Evolutionary conservation across 2,888 invertebrate genomes (phyloP), one percentile per base, ranked within the genome.

Genomic region (Trilocha varians): DNA sequence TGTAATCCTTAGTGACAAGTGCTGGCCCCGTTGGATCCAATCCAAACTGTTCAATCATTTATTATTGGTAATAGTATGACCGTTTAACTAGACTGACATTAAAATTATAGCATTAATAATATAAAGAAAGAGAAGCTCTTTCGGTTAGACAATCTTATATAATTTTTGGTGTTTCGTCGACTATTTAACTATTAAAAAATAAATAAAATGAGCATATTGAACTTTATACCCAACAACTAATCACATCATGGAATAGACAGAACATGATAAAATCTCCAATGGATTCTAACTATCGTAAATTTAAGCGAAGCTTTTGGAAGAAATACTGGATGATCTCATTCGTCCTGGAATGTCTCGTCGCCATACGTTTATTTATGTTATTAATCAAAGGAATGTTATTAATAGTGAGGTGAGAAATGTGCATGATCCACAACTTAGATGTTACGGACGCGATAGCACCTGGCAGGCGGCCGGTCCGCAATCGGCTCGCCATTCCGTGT

Each of bases 401-500:
- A 25, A 25, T 25, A 25, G 25, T 25, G 25, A 25, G 4, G 25
- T 25, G 32, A 16, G 52, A 48, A 53, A 52, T 52, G 56, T 53
- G 55, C 52, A 57, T 57, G 59, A 53, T 59, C 41, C 13, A 34
- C 16, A 37, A 39, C 37, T 40, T 34, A 33, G 13, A 15, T 33
- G 34, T 43, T 55, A 41, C 51, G 55, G 58, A 64, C 65, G 64
- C 66, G 69, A 66, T 69, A 54, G 65, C 77, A 77, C 76, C 72
- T 73, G 75, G 70, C 59, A 47, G 48, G 42, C 45, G 50, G 55
- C 47, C 48, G 44, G 41, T 47, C 40, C 40, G 16, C 34, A 41
- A 15, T 32, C 36, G 25, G 16, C 15, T 32, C 43, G 43, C 39
- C 41, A 46, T 43, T 43, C 47, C 48, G 39, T 17, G 52, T 47